Evolutionary conservation across 2,888 invertebrate genomes (phyloP), one percentile per base, ranked within the genome.

Genomic region (Helobdella robusta): DNA sequence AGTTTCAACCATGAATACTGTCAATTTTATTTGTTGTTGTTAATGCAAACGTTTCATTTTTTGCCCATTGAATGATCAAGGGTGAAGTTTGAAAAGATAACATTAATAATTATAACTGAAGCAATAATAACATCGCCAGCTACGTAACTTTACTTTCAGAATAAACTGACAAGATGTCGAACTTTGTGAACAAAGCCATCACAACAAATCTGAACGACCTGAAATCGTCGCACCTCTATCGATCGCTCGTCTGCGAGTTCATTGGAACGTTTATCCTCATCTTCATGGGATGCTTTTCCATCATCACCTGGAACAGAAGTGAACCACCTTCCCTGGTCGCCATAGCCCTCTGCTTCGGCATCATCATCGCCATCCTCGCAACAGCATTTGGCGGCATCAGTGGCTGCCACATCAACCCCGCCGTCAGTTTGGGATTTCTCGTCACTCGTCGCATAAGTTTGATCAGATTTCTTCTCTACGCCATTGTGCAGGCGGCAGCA

Each of bases 401-500:
- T 66, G 91, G 92, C 1, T 90, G 89, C 11, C 92, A 92, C 80
- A 83, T 93, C 68, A 94, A 94, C 83, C 93, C 93, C 1, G 92
- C 93, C 0, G 90, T 94, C 50, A 92, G 92, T 3, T 58, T 89
- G 68, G 90, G 91, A 64, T 84, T 91, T 81, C 86, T 88, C 73
- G 84, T 91, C 72, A 87, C 91, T 59, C 84, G 91, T 70, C 86
- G 86, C 75, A 88, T 93, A 73, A 88, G 91, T 66, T 8, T 67
- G 34, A 52, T 63, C 30, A 64, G 68, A 2, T 46, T 44, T 5
- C 0, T 67, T 34, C 56, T 67, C 48, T 92, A 92, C 81, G 83
- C 91, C 62, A 77, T 89, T 59, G 86, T 85, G 0, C 91, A 91
- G 78, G 87, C 88, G 75, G 79, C 86, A 2, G 91, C 91, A 48